Evolutionary conservation across 2,888 invertebrate species (phyloP).

Genomic region (Amorpha juglandis): DNA sequence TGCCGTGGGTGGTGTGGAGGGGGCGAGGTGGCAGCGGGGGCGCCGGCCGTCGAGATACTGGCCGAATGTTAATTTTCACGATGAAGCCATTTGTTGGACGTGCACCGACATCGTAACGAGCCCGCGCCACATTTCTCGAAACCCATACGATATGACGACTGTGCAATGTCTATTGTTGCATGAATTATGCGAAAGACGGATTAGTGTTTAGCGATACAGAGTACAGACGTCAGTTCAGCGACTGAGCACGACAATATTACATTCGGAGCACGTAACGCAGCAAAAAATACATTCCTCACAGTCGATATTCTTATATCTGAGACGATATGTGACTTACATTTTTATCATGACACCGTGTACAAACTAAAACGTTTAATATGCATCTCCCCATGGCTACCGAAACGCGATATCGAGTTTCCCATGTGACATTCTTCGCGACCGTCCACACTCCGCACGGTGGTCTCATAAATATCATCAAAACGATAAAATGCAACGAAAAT

Average conservation of each 20-base stretch:
- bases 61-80: conserved; percentile 79
- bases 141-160: conserved; percentile 62
- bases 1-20: conserved; percentile 50
- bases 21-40: conserved; percentile 43
- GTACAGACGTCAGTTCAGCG: conserved; percentile 42
- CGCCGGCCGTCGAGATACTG: conserved; percentile 59
- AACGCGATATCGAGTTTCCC: conserved; percentile 60
- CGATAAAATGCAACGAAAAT: conserved; percentile 8
- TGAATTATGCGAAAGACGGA: conserved; percentile 67
- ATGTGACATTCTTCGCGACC: conserved; percentile 56
- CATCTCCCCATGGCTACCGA: conserved; percentile 53
- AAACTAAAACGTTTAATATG: conserved; percentile 50
- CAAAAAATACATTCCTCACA: conserved; percentile 52
- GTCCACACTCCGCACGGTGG: conserved; percentile 52
- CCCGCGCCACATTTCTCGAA: conserved; percentile 68
- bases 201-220: conserved; percentile 47
- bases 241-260: conserved; percentile 49
- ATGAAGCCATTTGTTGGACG: conserved; percentile 79
- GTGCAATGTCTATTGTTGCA: conserved; percentile 68
- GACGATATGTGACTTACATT: conserved; percentile 51
- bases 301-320: conserved; percentile 46
- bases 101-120: conserved; percentile 69
- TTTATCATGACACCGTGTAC: conserved; percentile 46
- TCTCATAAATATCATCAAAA: conserved; percentile 37
- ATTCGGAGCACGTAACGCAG: conserved; percentile 52